Evolutionary conservation across 2,888 invertebrate species (phyloP), one percentile per base, ranked within the genome.

Genomic region (Rhagonycha fulva): DNA sequence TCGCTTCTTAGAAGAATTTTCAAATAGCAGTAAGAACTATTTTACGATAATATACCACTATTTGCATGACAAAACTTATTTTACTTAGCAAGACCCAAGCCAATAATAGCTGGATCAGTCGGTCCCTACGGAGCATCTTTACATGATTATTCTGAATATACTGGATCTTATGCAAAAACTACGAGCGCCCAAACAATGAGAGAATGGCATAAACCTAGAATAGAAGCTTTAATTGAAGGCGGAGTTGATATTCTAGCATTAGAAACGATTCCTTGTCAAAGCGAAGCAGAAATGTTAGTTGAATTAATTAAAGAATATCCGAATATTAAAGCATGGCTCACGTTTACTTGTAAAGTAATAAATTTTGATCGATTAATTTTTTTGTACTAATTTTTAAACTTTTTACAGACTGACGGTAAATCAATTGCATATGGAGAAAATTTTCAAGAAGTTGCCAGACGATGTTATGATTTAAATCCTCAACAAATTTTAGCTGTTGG

Each of bases 41-140:
- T 9, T 28, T 62, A 28, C 26, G 30, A 14, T 19, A 74, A 69
- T 10, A 32, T 69, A 71, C 61, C 26, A 66, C 26, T 23, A 12
- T 24, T 72, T 67, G 26, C 67, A 14, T 69, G 62, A 26, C 32
- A 62, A 32, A 47, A 11, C 24, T 68, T 47, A 23, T 68, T 70
- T 62, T 70, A 77, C 81, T 66, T 62, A 81, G 84, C 78, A 79
- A 76, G 76, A 69, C 78, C 80, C 23, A 85, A 86, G 80, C 93
- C 95, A 11, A 85, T 93, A 81, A 91, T 98, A 68, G 96, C 95
- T 23, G 98, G 96, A 0, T 96, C 97, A 0, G 93, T 98, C 77
- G 98, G 98, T 0, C 96, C 98, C 0, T 98, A 96, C 86, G 98
- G 98, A 0, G 98, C 98, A 0, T 94, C 93, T 83, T 89, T 97